phyloP scores from a whole-genome alignment of 35 echinoderm and acorn worm species.

The Stichopus chloronotus region DNA sequence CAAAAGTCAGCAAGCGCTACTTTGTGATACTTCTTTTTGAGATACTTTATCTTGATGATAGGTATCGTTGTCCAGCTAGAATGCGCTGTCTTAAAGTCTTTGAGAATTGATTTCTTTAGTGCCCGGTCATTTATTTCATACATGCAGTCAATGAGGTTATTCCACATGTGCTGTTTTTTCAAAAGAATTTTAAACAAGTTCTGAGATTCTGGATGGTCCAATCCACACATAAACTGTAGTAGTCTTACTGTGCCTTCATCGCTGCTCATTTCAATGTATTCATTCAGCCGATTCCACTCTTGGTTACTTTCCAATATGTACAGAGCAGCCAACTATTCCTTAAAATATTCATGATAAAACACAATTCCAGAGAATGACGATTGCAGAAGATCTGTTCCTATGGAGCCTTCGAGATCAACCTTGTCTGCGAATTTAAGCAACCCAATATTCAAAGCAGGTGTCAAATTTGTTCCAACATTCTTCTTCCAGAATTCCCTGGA shows the following conservation, averaged over 20 bases:
- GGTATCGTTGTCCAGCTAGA: background rate
- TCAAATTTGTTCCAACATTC: background rate
- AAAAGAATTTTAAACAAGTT: background rate
- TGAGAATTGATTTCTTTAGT: background rate
- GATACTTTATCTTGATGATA: background rate
- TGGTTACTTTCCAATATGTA: background rate
- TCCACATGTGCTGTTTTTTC: conserved; percentile 4
- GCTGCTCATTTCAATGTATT: background rate
- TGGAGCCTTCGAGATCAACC: no score
- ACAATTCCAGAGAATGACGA: conserved; percentile 16
- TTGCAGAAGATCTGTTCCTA: background rate
- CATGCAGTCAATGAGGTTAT: conserved; percentile 24
- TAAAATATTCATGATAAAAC: conserved; percentile 38
- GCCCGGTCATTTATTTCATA: background rate
- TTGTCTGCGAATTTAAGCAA: background rate
- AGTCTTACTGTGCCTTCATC: conserved; percentile 23
- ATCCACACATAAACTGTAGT: conserved; percentile 23
- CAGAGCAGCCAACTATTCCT: background rate
- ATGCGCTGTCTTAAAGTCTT: background rate
- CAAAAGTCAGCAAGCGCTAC: background rate
- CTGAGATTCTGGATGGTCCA: background rate
- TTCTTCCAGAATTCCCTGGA: background rate
- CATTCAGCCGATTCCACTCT: background rate
- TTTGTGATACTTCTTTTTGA: background rate
- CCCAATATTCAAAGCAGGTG: background rate